A percentile compares a stretch with the other conserved stretches of the same genome.
phyloP scores from a whole-genome alignment of 2,797 vertebrate genomes.

The Coluber constrictor region DNA sequence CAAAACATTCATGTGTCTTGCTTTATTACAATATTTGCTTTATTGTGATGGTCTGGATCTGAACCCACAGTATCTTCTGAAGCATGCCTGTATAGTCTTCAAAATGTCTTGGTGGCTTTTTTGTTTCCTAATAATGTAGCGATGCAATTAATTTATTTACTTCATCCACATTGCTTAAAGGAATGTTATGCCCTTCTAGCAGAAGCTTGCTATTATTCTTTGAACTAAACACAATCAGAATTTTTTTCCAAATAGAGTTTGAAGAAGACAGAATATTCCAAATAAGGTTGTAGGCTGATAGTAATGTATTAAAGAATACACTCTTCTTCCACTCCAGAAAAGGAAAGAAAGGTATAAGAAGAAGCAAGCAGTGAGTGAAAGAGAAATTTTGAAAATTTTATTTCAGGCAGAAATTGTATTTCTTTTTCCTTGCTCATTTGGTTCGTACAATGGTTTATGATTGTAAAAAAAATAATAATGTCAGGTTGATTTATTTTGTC shows the following conservation, averaged over 20 bases:
- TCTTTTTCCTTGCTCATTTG: constrained; percentile 19
- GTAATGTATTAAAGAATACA: neutral
- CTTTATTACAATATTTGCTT: neutral
- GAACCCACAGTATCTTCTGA: neutral
- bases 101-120: neutral
- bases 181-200: neutral
- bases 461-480: neutral
- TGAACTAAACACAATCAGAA: constrained; percentile 11
- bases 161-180: neutral
- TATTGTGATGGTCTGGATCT: neutral
- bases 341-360: neutral
- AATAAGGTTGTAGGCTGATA: neutral
- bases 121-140: neutral
- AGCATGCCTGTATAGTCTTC: neutral
- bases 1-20: neutral
- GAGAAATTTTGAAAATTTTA: neutral
- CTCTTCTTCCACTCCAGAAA: neutral
- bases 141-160: neutral
- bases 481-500: neutral
- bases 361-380: neutral
- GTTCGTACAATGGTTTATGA: constrained; percentile 17
- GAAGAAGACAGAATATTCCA: constrained; percentile 5
- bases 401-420: neutral
- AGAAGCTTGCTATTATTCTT: neutral
- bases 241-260: constrained; percentile 3